Evolutionary conservation across 2,888 invertebrate genomes (phyloP).

Genomic region (Trimorus sp.): DNA sequence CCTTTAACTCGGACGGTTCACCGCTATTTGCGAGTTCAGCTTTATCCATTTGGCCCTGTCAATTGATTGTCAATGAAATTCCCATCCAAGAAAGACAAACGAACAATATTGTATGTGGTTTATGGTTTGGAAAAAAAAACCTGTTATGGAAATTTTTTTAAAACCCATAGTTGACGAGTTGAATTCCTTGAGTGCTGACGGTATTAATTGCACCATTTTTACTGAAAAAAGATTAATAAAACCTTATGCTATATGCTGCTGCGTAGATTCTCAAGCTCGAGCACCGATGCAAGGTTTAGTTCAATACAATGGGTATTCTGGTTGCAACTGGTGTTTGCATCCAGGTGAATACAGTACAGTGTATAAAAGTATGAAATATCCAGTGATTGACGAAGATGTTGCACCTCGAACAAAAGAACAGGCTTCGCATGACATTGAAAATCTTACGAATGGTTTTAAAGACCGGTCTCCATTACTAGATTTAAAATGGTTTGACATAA

Average conservation of each 20-base stretch:
- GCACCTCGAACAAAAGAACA: not conserved
- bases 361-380: constrained; percentile 5
- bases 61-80: too few relatives aligned
- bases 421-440: not conserved
- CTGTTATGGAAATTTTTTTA: too few relatives aligned
- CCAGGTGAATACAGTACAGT: constrained; percentile 26
- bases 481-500: constrained; percentile 55
- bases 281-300: not conserved
- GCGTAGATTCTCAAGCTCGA: not conserved
- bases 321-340: constrained; percentile 62
- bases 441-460: constrained; percentile 25
- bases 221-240: not conserved
- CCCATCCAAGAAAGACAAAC: too few relatives aligned
- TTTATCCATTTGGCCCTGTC: too few relatives aligned
- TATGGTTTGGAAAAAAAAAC: too few relatives aligned
- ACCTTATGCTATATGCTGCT: not conserved
- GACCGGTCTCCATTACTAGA: constrained; percentile 21
- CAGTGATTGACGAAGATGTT: not conserved
- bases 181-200: too few relatives aligned
- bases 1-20: too few relatives aligned
- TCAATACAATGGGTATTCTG: constrained; percentile 19
- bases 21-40: too few relatives aligned
- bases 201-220: too few relatives aligned
- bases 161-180: too few relatives aligned
- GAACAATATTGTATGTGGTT: too few relatives aligned